phyloP scores from a whole-genome alignment of 2,113 vertebrate genomes.

The rat (Rattus norvegicus) region GRCr8 NC_086022.1:70169501-70170000 shows the following conservation, averaged over 20 bases:
- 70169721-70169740: not conserved
- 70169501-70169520: not conserved
- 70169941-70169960: accelerated
- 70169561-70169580: not conserved
- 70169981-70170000: not conserved
- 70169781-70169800: not conserved
- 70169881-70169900: not conserved
- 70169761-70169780: not conserved
- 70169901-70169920: not conserved
- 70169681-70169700: not conserved
- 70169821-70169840: not conserved
- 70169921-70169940: not conserved
- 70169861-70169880: not conserved
- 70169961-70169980: not conserved
- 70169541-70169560: not conserved
- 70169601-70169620: accelerated
- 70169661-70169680: not conserved
- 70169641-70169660: not conserved
- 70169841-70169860: not conserved
- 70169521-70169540: not conserved
- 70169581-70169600: not conserved
- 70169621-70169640: accelerated
- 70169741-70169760: not conserved
- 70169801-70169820: not conserved
- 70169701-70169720: not conserved